Conservation (phyloP, 2,113 vertebrate species). For the Serilophus lunatus region DNA sequence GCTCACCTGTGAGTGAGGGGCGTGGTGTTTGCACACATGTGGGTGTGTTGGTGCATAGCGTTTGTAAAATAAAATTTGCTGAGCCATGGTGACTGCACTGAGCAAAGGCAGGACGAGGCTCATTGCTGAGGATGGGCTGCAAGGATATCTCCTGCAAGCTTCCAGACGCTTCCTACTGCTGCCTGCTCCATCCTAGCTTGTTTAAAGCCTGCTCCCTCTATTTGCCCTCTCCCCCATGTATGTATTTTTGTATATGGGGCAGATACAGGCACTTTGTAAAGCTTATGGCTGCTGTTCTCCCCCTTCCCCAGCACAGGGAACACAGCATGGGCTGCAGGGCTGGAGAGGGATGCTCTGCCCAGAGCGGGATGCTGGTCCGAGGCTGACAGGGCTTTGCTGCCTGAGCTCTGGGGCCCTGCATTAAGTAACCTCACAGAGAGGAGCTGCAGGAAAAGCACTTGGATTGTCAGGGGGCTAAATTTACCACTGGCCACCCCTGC, state of each 20-base stretch:
- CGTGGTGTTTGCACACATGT: accelerated
- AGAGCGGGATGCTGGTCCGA: background rate
- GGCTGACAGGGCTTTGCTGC: accelerated
- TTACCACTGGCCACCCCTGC: background rate
- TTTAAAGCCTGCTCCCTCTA: background rate
- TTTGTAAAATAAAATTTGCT: background rate
- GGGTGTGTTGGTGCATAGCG: background rate
- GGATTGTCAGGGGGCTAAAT: accelerated
- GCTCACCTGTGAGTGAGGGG: background rate
- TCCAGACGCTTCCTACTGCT: background rate
- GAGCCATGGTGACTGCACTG: background rate
- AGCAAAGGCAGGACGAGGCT: background rate
- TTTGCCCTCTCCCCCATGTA: accelerated
- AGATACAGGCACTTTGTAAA: no score
- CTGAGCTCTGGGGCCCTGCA: background rate
- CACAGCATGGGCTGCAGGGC: background rate
- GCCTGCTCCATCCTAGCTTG: background rate
- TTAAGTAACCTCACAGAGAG: background rate
- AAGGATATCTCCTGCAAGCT: background rate
- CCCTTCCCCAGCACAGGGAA: background rate
- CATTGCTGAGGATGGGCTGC: background rate
- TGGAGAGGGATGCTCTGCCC: background rate
- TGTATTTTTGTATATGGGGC: background rate
- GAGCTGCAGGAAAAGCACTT: background rate
- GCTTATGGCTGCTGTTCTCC: no score